Conservation (phyloP, 2,888 invertebrate genomes). For the Octonoba sinensis region DNA sequence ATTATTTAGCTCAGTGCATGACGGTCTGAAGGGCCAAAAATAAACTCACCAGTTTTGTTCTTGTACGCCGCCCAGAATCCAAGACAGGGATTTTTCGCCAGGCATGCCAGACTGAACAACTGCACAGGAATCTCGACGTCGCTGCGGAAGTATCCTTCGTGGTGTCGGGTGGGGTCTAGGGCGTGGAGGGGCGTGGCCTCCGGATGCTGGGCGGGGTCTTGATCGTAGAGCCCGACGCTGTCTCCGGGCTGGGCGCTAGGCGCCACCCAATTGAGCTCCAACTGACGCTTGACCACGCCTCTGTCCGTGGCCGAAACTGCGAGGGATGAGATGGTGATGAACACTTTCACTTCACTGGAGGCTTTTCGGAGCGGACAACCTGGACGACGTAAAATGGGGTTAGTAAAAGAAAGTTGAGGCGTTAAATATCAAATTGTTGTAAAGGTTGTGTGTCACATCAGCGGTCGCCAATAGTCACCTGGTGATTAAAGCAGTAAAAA, state of each 20-base stretch:
- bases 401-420: not conserved
- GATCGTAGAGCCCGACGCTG: slow-evolving; percentile 22
- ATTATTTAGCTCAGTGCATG: no score
- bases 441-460: no score
- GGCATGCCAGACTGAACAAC: slow-evolving; percentile 20
- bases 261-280: slow-evolving; percentile 58
- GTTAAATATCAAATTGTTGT: no score
- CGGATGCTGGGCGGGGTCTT: slow-evolving; percentile 10
- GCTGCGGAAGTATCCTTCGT: slow-evolving; percentile 38
- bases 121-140: slow-evolving; percentile 20
- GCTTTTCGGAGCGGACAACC: not conserved
- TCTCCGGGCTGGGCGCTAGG: not conserved
- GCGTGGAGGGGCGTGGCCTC: not conserved
- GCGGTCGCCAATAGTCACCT: no score
- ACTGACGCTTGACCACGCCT: slow-evolving; percentile 15
- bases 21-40: no score
- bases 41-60: slow-evolving; percentile 66
- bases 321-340: slow-evolving; percentile 53
- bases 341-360: slow-evolving; percentile 1
- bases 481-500: no score
- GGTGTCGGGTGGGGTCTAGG: slow-evolving; percentile 7
- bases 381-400: not conserved
- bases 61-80: slow-evolving; percentile 66
- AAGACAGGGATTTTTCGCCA: slow-evolving; percentile 51
- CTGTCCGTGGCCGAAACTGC: not conserved